phyloP scores from a whole-genome alignment of 2,113 vertebrate genomes.

The Aleadryas rufinucha region DNA sequence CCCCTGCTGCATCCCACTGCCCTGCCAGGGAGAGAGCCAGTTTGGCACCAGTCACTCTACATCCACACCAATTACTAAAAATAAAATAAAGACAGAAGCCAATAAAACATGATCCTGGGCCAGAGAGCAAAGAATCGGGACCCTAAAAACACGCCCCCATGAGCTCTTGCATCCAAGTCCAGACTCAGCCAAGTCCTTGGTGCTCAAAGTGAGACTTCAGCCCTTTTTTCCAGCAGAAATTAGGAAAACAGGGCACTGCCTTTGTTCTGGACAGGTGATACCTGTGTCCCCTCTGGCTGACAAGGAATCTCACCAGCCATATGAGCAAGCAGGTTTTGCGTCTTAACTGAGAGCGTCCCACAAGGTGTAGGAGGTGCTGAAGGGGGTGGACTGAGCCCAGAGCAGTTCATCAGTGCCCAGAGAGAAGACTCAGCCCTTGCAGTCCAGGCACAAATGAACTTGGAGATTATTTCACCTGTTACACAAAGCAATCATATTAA shows the following conservation, averaged over 20 bases:
- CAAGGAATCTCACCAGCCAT: background rate
- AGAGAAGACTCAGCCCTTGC: background rate
- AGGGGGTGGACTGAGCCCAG: too few relatives aligned
- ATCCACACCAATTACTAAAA: background rate
- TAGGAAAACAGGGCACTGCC: background rate
- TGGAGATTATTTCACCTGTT: background rate
- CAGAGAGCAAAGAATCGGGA: background rate
- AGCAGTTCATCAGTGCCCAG: background rate
- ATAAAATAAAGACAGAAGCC: background rate
- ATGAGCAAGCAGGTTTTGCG: rapidly evolving
- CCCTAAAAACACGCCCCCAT: rapidly evolving
- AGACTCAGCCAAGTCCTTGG: background rate
- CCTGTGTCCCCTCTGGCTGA: background rate
- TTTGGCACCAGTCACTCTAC: background rate
- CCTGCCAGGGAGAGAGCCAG: background rate
- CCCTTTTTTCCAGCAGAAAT: background rate
- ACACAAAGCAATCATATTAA: background rate
- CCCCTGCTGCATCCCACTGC: background rate
- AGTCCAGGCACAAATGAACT: background rate
- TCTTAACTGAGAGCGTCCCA: background rate
- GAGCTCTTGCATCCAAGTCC: background rate
- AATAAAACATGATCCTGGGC: background rate
- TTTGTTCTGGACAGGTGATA: background rate
- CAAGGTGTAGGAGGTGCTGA: rapidly evolving
- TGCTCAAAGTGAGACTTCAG: rapidly evolving